phyloP scores from a whole-genome alignment of 2,113 vertebrate genomes.

The Sapayoa aenigma region DNA sequence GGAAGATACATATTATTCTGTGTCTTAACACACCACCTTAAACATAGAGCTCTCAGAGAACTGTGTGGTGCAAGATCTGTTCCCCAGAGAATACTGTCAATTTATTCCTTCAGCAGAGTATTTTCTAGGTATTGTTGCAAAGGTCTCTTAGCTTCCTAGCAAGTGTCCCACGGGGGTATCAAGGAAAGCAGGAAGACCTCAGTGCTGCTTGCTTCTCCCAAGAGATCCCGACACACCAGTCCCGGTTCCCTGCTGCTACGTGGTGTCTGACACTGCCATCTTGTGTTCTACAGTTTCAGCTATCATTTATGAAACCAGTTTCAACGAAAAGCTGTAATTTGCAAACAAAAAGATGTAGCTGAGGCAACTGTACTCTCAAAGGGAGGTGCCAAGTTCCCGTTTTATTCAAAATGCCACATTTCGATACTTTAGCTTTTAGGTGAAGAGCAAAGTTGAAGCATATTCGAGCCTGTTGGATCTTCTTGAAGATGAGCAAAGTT shows the following conservation, averaged over 20 bases:
- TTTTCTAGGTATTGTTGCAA: not conserved
- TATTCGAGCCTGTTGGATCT: not conserved
- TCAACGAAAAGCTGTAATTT: not conserved
- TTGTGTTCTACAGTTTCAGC: not conserved
- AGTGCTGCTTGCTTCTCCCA: not conserved
- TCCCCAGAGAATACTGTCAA: not conserved
- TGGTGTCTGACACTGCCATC: constrained; percentile 38
- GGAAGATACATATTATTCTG: not conserved
- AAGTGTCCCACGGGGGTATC: not conserved
- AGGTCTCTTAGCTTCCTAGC: not conserved
- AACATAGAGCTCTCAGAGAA: not conserved
- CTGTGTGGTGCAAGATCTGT: not conserved
- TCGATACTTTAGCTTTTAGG: not conserved
- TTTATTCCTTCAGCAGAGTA: not conserved
- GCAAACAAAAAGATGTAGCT: not conserved
- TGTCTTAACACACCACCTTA: not conserved
- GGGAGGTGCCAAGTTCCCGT: not conserved
- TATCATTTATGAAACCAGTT: not conserved
- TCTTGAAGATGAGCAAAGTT: not conserved
- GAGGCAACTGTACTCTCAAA: not conserved
- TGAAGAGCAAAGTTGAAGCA: not conserved
- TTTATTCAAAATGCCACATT: not conserved
- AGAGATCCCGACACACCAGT: not conserved
- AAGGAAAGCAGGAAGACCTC: not conserved
- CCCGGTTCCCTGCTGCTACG: not conserved